Base-by-base conservation (phyloP, 2,888 invertebrate genomes). In the Achlya flavicornis region DNA sequence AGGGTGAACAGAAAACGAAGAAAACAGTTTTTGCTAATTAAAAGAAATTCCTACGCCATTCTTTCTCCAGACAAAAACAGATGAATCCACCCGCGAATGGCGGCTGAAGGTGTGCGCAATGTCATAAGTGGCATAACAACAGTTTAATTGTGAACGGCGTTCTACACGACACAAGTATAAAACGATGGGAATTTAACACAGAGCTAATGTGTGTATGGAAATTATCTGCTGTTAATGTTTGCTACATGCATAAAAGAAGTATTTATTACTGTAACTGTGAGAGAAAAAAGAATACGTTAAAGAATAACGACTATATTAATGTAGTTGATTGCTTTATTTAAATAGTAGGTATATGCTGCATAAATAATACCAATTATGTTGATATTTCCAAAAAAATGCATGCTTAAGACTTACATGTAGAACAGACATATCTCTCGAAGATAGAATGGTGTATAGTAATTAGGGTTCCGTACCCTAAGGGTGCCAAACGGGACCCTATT, bases 91-190 rank as follows among this genome's bases (percentile, higher is more conserved):
- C 16, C 35, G 53, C 81, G 84, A n/a, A 85, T 82, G 82, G 41
- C 41, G 83, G 75, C 86, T 72, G 80, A 82, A 90, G 87, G 92
- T 92, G 92, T 91, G 88, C 90, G 87, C 79, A 81, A 86, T 89
- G 86, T 85, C 83, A 83, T 89, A 88, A 89, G 83, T 87, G 83
- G 79, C 80, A 83, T 84, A 86, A 87, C 84, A 80, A 80, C 83
- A 83, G 84, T 85, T 85, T 87, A 88, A 87, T 85, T 85, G 83
- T 84, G 85, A 85, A 78, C 81, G 81, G 81, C 81, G 81, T 78
- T 83, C 74, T 77, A 80, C 79, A 78, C 73, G 75, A 79, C 78
- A 80, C 53, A 77, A 77, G 26, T 58, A 58, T 63, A 69, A 66
- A 84, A 83, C 80, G 81, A 80, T 83, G 84, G 77, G 80, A 88